These are phyloP conservation scores for Spongilla lacustris DNA, from an alignment of 37 sponge, comb jelly and placozoan species.

Conservation along the genomic window DNA sequence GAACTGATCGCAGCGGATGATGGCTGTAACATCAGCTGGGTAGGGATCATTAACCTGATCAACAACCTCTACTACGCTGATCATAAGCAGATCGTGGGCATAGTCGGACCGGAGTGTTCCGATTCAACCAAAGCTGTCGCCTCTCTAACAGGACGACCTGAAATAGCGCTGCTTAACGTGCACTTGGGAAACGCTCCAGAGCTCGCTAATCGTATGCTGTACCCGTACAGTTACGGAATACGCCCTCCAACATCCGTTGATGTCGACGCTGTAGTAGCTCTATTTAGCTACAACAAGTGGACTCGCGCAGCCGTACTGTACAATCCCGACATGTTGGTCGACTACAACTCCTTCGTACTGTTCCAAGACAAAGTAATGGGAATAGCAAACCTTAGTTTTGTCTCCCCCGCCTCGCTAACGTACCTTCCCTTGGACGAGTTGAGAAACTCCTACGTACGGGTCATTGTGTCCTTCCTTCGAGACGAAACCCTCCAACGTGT, in stretches of 20 bases:
- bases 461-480: background rate
- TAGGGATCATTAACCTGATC: background rate
- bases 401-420: background rate
- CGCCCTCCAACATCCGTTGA: background rate
- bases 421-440: background rate
- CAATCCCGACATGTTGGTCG: background rate
- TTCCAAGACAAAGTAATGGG: background rate
- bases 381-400: background rate
- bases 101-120: background rate
- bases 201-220: background rate
- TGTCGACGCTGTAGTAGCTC: background rate
- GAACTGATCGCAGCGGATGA: background rate
- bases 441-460: background rate
- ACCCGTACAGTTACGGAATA: background rate
- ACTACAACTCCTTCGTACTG: background rate
- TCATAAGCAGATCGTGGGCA: background rate
- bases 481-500: background rate
- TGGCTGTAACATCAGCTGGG: background rate
- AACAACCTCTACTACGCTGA: background rate
- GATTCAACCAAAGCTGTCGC: background rate
- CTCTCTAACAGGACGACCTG: background rate
- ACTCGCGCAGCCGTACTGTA: background rate
- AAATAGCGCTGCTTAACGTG: background rate
- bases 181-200: background rate
- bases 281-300: background rate